Base-by-base conservation (phyloP, 2,113 vertebrate species). In the Neofelis nebulosa region DNA sequence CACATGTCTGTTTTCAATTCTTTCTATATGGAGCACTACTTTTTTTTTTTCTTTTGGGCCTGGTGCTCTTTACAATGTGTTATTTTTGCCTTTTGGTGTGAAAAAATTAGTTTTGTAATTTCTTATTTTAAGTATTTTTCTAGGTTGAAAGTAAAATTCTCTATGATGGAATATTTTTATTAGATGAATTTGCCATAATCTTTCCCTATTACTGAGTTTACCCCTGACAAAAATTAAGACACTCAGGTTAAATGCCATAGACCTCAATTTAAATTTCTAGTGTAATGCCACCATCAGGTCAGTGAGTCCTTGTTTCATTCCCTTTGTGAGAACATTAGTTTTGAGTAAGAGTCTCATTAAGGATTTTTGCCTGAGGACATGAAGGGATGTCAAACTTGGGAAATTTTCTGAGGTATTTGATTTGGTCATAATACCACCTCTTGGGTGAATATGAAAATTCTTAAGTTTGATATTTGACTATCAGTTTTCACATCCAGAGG, bases 201-300 rank as follows among this genome's bases (percentile, higher is more conserved):
- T 93, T 89, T 48, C 79, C 25, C 38, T 52, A 61, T 36, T n/a
- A 81, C 41, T 63, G 61, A 78, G 52, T 55, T 76, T 79, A 73
- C 36, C 61, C 71, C 50, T 84, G 92, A 97, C 74, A 45, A 79
- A 73, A 97, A 93, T 84, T 81, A 95, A 96, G 74, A 87, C 12
- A 57, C 38, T 14, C 63, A 57, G 84, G 73, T 90, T 87, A 76
- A 90, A 93, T 23, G 69, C 11, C 38, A 23, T 18, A 33, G 73
- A 50, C 73, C 48, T 87, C 92, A 66, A 81, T 85, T 93, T 86
- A 38, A 63, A 74, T 73, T 74, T 73, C 52, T 83, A 21, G 52
- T 8, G 38, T 45, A 55, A 91, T 5, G 63, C 45, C 16, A 29
- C 52, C 31, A 4, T 25, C 66, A 82, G 86, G 78, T 88, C 92